These are phyloP conservation scores for Lordiphosa mommai DNA, from an alignment of 1,140 invertebrate species.

Conservation along the genomic window DNA sequence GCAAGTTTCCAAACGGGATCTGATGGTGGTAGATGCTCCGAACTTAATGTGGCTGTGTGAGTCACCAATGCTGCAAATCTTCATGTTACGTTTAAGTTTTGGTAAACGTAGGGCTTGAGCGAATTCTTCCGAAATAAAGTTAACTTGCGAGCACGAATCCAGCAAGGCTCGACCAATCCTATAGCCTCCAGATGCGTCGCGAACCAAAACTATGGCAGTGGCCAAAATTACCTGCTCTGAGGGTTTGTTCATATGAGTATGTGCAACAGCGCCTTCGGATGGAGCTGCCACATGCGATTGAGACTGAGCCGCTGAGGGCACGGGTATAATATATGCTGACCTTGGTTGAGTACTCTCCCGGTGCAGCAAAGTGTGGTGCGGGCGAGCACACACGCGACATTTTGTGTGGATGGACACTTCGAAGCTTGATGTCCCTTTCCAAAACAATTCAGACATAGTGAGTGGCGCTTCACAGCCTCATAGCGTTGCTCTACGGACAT, in stretches of 20 bases:
- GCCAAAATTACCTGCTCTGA: constrained; percentile 1
- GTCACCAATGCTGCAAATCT: no score
- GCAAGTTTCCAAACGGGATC: no score
- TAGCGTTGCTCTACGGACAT: background rate
- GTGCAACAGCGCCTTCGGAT: background rate
- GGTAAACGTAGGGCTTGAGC: no score
- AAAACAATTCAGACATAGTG: background rate
- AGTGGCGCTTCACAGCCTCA: background rate
- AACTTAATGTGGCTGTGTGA: no score
- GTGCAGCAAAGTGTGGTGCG: background rate
- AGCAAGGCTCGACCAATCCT: background rate
- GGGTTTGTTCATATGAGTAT: background rate
- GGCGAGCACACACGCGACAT: background rate
- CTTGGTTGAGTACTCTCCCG: background rate
- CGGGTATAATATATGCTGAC: background rate
- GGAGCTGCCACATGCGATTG: background rate
- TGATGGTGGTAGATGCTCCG: no score
- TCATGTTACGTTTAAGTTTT: no score
- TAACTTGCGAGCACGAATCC: background rate
- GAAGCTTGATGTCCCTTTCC: no score
- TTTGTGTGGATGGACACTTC: background rate
- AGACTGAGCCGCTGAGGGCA: background rate
- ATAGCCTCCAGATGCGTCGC: background rate
- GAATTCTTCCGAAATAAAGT: no score
- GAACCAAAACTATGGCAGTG: background rate